Percentiles rank a stretch among this genome's conserved stretches.
Evolutionary conservation across 64 coral and sea anemone genomes (phyloP).

Genomic region (Hydrozoanthus tunicans): DNA sequence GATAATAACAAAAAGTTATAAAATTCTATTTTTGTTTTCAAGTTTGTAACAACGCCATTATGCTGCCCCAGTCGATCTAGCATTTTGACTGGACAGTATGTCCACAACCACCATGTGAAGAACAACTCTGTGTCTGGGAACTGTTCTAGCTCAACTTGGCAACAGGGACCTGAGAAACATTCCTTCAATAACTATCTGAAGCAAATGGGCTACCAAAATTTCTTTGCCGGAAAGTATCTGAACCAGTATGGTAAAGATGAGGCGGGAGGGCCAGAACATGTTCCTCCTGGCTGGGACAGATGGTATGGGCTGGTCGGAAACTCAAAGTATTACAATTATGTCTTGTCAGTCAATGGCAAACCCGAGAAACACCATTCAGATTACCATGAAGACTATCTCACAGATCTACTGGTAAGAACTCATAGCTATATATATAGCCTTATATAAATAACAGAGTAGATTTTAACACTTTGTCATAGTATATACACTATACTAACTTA

Average conservation of each 20-base stretch:
- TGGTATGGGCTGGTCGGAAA: constrained; percentile 94
- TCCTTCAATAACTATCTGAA: constrained; percentile 75
- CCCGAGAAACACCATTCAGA: constrained; percentile 64
- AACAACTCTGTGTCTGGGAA: constrained; percentile 82
- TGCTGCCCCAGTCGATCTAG: constrained; percentile 94
- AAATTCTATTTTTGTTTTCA: neutral
- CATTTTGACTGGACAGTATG: constrained; percentile 80
- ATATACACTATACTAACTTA: too few relatives aligned
- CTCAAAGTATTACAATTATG: constrained; percentile 87
- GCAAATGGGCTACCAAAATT: constrained; percentile 53
- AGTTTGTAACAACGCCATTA: constrained; percentile 87
- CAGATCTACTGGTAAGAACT: constrained; percentile 80
- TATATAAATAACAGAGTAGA: too few relatives aligned
- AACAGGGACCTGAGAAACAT: constrained; percentile 79
- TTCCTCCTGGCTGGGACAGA: constrained; percentile 82
- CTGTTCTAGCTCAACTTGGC: constrained; percentile 78
- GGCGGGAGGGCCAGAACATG: constrained; percentile 81
- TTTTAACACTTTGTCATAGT: too few relatives aligned
- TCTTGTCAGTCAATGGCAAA: constrained; percentile 85
- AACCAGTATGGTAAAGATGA: constrained; percentile 68
- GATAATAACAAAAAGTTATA: neutral
- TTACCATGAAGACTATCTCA: constrained; percentile 78
- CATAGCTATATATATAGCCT: neutral
- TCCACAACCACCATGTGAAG: constrained; percentile 77
- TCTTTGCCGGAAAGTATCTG: constrained; percentile 86